phyloP scores from a whole-genome alignment of 2,797 vertebrate species.

The Catostomus latipinnis region DNA sequence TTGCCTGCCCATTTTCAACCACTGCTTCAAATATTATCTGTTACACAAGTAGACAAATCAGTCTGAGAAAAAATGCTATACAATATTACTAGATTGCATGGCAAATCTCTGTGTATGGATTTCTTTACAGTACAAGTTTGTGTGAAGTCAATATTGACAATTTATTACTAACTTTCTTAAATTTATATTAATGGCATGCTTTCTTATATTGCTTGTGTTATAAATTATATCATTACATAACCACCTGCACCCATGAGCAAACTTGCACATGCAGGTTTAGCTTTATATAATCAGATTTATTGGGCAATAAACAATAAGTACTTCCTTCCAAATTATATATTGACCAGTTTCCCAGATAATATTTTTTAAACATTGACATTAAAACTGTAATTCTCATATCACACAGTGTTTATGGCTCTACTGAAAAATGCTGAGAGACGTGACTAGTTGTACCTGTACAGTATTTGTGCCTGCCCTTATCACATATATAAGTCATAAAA shows the following conservation, averaged over 20 bases:
- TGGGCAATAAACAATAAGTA: background rate
- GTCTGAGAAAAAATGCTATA: too few relatives aligned
- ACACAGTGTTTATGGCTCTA: background rate
- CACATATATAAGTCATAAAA: background rate
- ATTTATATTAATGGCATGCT: background rate
- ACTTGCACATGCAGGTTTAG: background rate
- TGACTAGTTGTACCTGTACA: too few relatives aligned
- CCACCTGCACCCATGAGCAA: background rate
- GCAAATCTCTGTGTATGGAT: background rate
- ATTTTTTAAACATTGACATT: background rate
- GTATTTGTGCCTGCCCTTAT: background rate
- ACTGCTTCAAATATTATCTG: constrained; percentile 79
- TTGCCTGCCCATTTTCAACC: constrained; percentile 62
- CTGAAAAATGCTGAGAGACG: too few relatives aligned
- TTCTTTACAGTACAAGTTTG: background rate
- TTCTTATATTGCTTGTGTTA: background rate
- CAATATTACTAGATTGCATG: background rate
- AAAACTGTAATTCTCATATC: background rate
- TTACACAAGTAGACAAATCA: constrained; percentile 42
- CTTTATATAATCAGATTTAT: background rate
- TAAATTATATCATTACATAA: background rate
- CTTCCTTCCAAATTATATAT: background rate
- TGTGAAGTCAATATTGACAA: background rate
- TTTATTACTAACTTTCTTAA: background rate
- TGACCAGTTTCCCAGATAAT: background rate